phyloP scores from a whole-genome alignment of 2,888 invertebrate genomes.

The Leptinotarsa juncta region DNA sequence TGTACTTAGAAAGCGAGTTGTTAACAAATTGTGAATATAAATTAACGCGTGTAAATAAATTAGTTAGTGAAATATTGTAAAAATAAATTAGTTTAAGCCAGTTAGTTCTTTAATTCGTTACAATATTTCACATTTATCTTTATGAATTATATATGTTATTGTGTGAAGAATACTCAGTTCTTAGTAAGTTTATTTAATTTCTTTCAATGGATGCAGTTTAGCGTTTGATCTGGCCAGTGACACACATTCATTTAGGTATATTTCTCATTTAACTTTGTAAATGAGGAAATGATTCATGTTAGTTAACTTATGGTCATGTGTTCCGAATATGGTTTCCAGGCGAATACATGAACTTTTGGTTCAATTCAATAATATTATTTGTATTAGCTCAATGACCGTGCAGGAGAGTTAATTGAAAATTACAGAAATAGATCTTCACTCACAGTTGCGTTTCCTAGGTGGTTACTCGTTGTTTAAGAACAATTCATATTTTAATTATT shows the following conservation, averaged over 20 bases:
- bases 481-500: conserved; percentile 3
- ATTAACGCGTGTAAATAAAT: too few species aligned
- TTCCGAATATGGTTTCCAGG: background rate
- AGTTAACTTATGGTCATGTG: conserved; percentile 24
- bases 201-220: too few species aligned
- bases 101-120: too few species aligned
- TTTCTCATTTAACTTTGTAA: conserved; percentile 2
- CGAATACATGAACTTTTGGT: background rate
- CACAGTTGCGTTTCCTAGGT: conserved; percentile 10
- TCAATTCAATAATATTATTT: background rate
- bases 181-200: too few species aligned
- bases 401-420: background rate
- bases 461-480: conserved; percentile 1
- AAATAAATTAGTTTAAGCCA: too few species aligned
- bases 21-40: too few species aligned
- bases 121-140: too few species aligned
- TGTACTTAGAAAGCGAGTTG: too few species aligned
- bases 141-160: too few species aligned
- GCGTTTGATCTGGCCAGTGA: too few species aligned
- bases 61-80: too few species aligned
- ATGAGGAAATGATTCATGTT: conserved; percentile 31
- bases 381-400: background rate
- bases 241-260: background rate
- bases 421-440: background rate
- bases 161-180: too few species aligned